Percentiles rank a stretch among this genome's conserved stretches.
Evolutionary conservation across 30 jellyfish, hydroid and myxozoan genomes (phyloP).

Genomic region (Cassiopea xamachana): DNA sequence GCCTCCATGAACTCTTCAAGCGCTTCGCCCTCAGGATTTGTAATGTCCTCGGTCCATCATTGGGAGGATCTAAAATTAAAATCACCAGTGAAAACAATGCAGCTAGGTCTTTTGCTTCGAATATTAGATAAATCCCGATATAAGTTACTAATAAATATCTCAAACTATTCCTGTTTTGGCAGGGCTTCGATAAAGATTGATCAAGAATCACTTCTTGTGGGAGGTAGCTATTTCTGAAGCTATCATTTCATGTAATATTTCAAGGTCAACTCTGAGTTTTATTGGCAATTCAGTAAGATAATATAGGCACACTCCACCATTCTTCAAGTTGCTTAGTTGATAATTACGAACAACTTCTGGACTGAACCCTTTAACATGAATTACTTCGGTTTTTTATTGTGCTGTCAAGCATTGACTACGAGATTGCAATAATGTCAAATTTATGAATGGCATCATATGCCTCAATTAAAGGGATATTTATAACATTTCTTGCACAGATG

Average conservation of each 20-base stretch:
- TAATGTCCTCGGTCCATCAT: background rate
- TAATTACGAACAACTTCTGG: conserved; percentile 12
- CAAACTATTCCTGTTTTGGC: conserved; percentile 3
- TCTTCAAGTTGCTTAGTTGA: conserved; percentile 9
- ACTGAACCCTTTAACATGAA: conserved; percentile 27
- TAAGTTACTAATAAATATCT: background rate
- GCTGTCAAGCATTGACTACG: conserved; percentile 30
- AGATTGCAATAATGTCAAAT: conserved; percentile 15
- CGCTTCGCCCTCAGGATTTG: conserved; percentile 40
- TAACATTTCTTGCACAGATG: conserved; percentile 8
- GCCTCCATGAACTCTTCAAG: conserved; percentile 48
- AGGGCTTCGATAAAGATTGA: conserved; percentile 5
- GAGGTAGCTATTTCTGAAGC: background rate
- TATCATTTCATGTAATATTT: conserved; percentile 8
- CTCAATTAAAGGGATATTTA: conserved; percentile 17
- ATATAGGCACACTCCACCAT: background rate
- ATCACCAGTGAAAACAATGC: background rate
- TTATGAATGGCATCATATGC: conserved; percentile 39
- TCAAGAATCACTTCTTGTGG: background rate
- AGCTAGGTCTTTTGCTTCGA: background rate
- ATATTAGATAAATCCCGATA: background rate
- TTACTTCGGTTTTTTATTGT: conserved; percentile 14
- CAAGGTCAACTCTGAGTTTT: background rate
- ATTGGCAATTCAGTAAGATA: conserved; percentile 12
- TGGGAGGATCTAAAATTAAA: background rate